Conservation (phyloP, 2,888 invertebrate species). For the Pherbina coryleti region DNA sequence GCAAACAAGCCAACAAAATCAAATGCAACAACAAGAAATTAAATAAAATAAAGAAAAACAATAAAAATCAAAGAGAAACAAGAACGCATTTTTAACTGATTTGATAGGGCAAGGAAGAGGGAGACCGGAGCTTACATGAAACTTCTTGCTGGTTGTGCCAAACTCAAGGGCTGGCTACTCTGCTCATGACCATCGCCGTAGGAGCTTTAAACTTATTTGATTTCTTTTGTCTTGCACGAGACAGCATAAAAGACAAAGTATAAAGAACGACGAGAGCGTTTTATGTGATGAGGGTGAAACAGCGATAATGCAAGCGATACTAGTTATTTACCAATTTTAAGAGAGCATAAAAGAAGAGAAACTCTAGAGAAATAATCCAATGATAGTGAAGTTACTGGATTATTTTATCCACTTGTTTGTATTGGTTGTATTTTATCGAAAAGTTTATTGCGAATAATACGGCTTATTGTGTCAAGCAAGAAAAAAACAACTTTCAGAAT, state of each 20-base stretch:
- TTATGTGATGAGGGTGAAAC: too few relatives aligned
- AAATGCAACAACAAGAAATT: constrained; percentile 13
- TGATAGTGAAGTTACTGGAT: too few relatives aligned
- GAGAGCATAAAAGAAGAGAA: too few relatives aligned
- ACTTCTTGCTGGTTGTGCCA: not conserved
- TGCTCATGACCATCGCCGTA: not conserved
- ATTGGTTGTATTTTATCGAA: too few relatives aligned
- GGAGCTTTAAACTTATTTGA: constrained; percentile 54
- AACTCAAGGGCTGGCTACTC: not conserved
- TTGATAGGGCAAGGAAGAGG: not conserved
- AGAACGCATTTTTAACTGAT: not conserved
- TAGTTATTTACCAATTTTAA: too few relatives aligned
- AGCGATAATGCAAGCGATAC: too few relatives aligned
- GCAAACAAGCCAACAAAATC: constrained; percentile 46
- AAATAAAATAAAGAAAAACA: constrained; percentile 8
- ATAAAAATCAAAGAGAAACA: constrained; percentile 17
- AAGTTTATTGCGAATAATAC: too few relatives aligned
- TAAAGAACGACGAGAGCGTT: too few relatives aligned
- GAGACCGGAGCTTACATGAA: not conserved
- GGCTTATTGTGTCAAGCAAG: too few relatives aligned
- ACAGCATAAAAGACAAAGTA: not conserved
- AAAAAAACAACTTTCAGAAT: too few relatives aligned
- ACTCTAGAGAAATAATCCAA: too few relatives aligned
- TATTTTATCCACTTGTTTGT: too few relatives aligned
- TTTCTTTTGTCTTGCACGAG: constrained; percentile 46